Base-by-base conservation (phyloP, 2,888 invertebrate species). In the Phaonia tiefii region DNA sequence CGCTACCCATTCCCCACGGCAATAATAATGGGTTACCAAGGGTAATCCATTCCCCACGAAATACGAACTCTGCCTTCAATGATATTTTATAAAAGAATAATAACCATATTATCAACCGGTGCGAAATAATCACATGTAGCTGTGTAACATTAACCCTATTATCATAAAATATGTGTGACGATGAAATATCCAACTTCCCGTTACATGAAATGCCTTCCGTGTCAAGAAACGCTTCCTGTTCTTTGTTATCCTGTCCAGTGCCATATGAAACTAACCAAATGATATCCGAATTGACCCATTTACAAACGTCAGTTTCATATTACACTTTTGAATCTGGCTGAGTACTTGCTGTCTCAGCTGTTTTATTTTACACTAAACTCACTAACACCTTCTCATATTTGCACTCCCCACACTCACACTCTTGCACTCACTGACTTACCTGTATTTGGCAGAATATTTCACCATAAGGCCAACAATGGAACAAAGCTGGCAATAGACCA, bases 401-500 rank as follows among this genome's bases (percentile, higher is more conserved):
- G 15, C 1, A 17, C 22, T 49, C 39, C n/a, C 39, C 66, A 11
- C 46, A 65, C 26, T 67, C 20, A n/a, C 1, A 25, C 22, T 49
- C 39, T 44, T 58, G 7, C 46, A 65, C 26, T 67, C n/a, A 17
- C 49, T 56, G 49, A 83, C 87, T 92, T 91, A 96, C 96, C 95
- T 97, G 97, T 89, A 97, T 96, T 91, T 96, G 96, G 91, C 97
- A 97, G 90, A 96, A 95, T 87, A 96, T 94, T 91, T 96, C 96
- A 73, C 96, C 96, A 91, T 96, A 97, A 42, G 97, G 97, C 96
- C 97, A 97, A 90, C 97, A 97, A 90, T 95, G 95, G 88, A 96
- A 94, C 84, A 97, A 92, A 46, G 96, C 95, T 25, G 97, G 96
- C 85, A 96, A 92, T 82, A 97, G 93, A 77, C 96, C 96, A 87